These are phyloP conservation scores for Sitta carolinensis DNA, from an alignment of 2,797 vertebrate species.

Conservation along the genomic window DNA sequence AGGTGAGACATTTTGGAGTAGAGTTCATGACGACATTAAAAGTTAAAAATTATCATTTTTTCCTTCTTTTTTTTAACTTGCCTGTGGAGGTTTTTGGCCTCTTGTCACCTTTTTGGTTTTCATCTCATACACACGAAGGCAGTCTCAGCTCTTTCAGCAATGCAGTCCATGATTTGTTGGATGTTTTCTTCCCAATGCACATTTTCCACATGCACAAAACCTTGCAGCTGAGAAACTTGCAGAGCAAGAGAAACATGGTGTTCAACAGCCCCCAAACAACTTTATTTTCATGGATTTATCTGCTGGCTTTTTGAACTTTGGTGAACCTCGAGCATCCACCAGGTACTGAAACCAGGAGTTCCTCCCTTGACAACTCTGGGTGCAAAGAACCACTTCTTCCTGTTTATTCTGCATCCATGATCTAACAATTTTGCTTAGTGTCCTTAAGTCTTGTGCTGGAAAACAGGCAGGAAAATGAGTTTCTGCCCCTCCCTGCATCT, in stretches of 20 bases:
- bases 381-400: background rate
- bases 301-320: background rate
- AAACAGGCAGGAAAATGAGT: background rate
- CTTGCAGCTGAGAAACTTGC: background rate
- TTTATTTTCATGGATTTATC: background rate
- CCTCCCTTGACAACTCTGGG: fast-evolving
- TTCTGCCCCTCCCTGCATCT: background rate
- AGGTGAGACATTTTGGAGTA: background rate
- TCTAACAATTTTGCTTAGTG: background rate
- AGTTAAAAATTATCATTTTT: background rate
- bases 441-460: background rate
- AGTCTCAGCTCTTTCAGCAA: background rate
- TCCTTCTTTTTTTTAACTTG: background rate
- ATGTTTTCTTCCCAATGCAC: background rate
- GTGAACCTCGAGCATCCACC: background rate
- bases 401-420: background rate
- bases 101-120: background rate
- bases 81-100: background rate
- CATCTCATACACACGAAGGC: background rate
- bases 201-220: background rate
- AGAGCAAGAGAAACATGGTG: background rate
- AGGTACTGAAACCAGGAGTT: background rate
- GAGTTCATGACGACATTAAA: background rate
- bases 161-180: background rate
- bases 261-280: background rate